Percentiles rank a stretch among this genome's conserved stretches.
phyloP scores from a whole-genome alignment of 2,113 vertebrate species.

The Hymenochirus boettgeri region DNA sequence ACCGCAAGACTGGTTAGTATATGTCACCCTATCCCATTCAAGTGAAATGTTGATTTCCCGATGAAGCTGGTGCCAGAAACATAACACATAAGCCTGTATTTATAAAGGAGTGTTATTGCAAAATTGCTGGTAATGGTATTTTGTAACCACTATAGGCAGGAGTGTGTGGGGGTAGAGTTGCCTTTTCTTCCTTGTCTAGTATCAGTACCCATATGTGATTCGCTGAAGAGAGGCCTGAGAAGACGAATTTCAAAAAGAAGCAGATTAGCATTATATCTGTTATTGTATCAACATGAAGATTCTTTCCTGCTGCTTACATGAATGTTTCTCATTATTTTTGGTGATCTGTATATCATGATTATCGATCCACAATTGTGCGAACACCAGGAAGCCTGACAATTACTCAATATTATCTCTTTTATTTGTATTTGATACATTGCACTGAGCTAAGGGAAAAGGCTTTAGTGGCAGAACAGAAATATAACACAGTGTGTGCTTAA shows the following conservation, averaged over 20 bases:
- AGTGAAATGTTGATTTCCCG: no score
- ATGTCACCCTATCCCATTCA: no score
- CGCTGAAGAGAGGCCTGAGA: no score
- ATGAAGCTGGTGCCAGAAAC: no score
- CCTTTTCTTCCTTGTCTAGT: no score
- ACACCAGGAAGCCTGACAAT: slow-evolving; percentile 32
- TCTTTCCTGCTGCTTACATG: slow-evolving; percentile 26
- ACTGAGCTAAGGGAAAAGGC: slow-evolving; percentile 1
- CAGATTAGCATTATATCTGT: slow-evolving; percentile 32
- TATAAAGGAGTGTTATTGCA: no score
- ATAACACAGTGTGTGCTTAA: slow-evolving; percentile 8
- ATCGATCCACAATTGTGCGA: slow-evolving; percentile 31
- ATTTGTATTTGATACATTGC: slow-evolving; percentile 30
- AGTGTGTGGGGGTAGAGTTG: no score
- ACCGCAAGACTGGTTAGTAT: no score
- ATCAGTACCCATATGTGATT: no score
- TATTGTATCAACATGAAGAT: slow-evolving; percentile 38
- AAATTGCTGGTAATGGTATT: no score
- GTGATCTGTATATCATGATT: slow-evolving; percentile 18
- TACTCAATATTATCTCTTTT: slow-evolving; percentile 36
- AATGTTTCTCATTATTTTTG: slow-evolving; percentile 33
- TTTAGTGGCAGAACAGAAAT: slow-evolving; percentile 1
- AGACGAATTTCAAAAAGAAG: neutral
- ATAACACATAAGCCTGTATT: no score
- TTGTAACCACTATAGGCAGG: no score